phyloP scores from a whole-genome alignment of 2,888 invertebrate species.

The Therioaphis trifolii region DNA sequence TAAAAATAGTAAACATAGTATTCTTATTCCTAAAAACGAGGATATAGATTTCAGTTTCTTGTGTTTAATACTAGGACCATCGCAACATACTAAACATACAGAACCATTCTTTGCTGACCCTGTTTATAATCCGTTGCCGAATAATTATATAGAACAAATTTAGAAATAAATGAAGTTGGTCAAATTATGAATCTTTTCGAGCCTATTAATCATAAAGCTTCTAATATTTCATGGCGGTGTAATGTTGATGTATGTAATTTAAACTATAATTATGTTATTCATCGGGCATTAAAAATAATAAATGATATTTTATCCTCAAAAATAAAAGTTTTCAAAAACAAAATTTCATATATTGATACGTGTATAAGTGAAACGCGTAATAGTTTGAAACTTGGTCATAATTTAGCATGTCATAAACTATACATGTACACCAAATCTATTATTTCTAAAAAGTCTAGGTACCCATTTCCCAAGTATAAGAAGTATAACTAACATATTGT shows the following conservation, averaged over 20 bases:
- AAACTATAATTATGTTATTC: constrained; percentile 25
- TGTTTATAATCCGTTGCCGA: constrained; percentile 14
- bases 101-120: constrained; percentile 40
- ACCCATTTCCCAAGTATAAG: constrained; percentile 16
- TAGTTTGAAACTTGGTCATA: constrained; percentile 29
- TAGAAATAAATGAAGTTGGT: constrained; percentile 29
- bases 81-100: constrained; percentile 30
- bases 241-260: constrained; percentile 25
- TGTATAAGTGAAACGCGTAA: constrained; percentile 36
- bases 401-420: constrained; percentile 42
- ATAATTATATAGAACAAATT: background rate
- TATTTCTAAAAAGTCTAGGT: constrained; percentile 8
- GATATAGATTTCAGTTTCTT: constrained; percentile 22
- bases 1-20: constrained; percentile 19
- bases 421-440: constrained; percentile 23
- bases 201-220: constrained; percentile 4
- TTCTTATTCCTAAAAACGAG: constrained; percentile 31
- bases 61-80: constrained; percentile 18
- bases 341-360: background rate
- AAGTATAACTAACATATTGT: constrained; percentile 24
- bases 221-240: constrained; percentile 16
- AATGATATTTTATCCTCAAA: constrained; percentile 6
- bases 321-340: constrained; percentile 20
- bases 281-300: constrained; percentile 27
- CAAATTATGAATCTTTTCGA: constrained; percentile 18